Base-by-base conservation (phyloP, 2,888 invertebrate genomes). In the Stegophylla sp. region DNA sequence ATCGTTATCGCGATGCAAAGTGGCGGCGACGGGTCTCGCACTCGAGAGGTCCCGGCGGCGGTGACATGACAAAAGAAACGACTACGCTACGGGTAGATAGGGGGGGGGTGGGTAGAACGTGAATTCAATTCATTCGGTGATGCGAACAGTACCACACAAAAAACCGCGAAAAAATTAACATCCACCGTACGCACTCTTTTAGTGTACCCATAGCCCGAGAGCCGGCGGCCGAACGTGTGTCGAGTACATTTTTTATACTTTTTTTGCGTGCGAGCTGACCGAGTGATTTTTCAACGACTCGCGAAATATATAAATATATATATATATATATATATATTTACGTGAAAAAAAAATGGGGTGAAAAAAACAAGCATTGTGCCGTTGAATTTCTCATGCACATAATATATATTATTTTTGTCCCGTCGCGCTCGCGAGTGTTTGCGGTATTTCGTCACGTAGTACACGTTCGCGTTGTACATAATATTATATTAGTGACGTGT, bases 381-480 rank as follows among this genome's bases (percentile, higher is more conserved):
- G 12, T 56, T 56, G 20, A 56, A 5, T 56, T 51, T 20, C 34
- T 3, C 34, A 7, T 34, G 34, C 4, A 34, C 10, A 20, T n/a
- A 53, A 10, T 20, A 20, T 17, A 20, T 59, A 59, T 45, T 26
- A 45, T 61, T 63, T 63, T 34, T 48, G 48, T 34, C 28, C 9
- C 15, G 12, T n/a, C 15, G 20, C 26, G 23, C 48, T 72, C 43
- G 28, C 4, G 63, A 63, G 10, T 74, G 23, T 20, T 74, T 43
- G 63, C n/a, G n/a, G 9, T 17, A 51, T 51, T 64, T 51, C 51
- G 75, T 75, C 75, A 75, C 75, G 64, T 75, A 61, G n/a, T n/a
- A n/a, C n/a, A n/a, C n/a, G n/a, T n/a, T n/a, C n/a, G n/a, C n/a
- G n/a, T n/a, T n/a, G n/a, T n/a, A n/a, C n/a, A n/a, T n/a, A n/a